Percentiles rank a stretch among this genome's conserved stretches.
These are phyloP conservation scores for Typhlichthys eigenmanni DNA, from an alignment of 2,797 vertebrate genomes.

Conservation along the genomic window DNA sequence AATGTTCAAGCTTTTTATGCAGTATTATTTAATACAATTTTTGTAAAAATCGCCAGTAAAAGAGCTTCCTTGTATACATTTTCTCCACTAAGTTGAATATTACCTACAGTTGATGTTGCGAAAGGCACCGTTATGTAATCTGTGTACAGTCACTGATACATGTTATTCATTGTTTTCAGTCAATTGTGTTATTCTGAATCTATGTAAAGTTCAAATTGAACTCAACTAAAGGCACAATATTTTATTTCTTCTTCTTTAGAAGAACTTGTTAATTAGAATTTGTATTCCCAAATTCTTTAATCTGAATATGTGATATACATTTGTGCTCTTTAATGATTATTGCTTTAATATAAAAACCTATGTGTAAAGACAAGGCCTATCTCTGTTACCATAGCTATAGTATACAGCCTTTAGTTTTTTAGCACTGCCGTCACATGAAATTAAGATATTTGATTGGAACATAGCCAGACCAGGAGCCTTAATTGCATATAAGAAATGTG, in stretches of 20 bases:
- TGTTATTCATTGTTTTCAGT: slow-evolving; percentile 9
- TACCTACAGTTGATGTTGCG: slow-evolving; percentile 31
- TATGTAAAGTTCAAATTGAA: slow-evolving; percentile 18
- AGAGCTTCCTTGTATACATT: neutral
- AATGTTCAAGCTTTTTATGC: too few species aligned
- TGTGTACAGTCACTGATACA: slow-evolving; percentile 6
- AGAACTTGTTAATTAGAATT: slow-evolving; percentile 7
- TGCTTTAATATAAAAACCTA: slow-evolving; percentile 2
- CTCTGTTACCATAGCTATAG: slow-evolving; percentile 11
- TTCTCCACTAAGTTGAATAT: neutral
- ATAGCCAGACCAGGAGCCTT: neutral
- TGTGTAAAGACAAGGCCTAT: slow-evolving; percentile 26
- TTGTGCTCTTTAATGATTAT: slow-evolving; percentile 33
- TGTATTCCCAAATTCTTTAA: slow-evolving; percentile 15
- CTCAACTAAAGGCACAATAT: slow-evolving; percentile 35
- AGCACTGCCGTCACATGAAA: slow-evolving; percentile 8
- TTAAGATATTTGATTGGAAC: neutral
- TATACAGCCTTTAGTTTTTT: slow-evolving; percentile 36
- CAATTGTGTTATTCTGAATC: slow-evolving; percentile 25
- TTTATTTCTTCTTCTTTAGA: slow-evolving; percentile 13
- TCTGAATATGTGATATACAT: slow-evolving; percentile 28
- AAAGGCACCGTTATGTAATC: slow-evolving; percentile 6
- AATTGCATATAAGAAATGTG: neutral
- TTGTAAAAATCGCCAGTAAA: neutral
- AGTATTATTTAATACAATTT: too few species aligned